Base-by-base conservation (phyloP, 2,797 vertebrate genomes). In the Picus viridis region DNA sequence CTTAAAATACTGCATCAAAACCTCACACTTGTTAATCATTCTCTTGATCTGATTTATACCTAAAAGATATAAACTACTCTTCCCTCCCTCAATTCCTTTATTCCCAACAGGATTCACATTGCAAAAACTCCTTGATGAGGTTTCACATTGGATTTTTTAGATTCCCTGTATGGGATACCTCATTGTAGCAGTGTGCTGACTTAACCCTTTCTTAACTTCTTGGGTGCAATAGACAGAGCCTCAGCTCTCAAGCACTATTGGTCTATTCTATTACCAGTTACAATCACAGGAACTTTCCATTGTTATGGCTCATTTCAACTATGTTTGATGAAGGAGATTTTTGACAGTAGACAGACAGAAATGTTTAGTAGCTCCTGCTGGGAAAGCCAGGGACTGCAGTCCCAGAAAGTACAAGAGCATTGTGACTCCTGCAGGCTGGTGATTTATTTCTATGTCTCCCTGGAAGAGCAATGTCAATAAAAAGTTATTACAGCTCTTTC, bases 401-500 rank as follows among this genome's bases (percentile, higher is more conserved):
- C 67, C 34, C 43, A 86, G 22, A 86, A 91, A 87, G 27, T 51
- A 67, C 4, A 7, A 89, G 32, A 78, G 27, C 64, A 51, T 89
- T 90, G 82, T 88, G 76, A 83, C 45, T 95, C 58, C 68, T 93
- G 61, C 64, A 82, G 77, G 49, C 14, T 56, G 36, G 49, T 91
- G 80, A 93, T 93, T 89, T 96, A 89, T 88, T 92, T 89, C 80
- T 67, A 36, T 80, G 63, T 70, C 61, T 82, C 85, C 73, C 73
- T 75, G 83, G 71, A 93, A 93, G n/a, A 92, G 47, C 81, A 84
- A 82, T 82, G 90, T 92, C 95, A 94, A 95, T 95, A 95, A 94
- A 95, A 96, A 94, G 90, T 94, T 95, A 96, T 94, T 95, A 88
- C 90, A 93, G 84, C 71, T 84, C 61, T 90, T 93, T 87, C 61